phyloP scores from a whole-genome alignment of 2,888 invertebrate genomes.

The Leucozona laternaria region DNA sequence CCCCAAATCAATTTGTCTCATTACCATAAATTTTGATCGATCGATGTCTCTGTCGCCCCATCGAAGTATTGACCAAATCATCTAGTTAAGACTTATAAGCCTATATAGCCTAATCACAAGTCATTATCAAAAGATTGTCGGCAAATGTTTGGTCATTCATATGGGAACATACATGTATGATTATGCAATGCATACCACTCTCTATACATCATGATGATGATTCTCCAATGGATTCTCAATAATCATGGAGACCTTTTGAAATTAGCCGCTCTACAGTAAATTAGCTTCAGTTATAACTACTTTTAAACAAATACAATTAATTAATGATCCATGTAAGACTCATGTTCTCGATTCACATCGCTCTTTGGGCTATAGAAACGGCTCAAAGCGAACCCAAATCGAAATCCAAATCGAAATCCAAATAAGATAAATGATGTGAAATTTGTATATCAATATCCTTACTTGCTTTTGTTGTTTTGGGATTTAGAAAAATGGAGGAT shows the following conservation, averaged over 20 bases:
- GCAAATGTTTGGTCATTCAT: conserved; percentile 50
- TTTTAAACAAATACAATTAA: conserved; percentile 78
- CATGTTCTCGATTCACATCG: conserved; percentile 20
- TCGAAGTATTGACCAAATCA: conserved; percentile 43
- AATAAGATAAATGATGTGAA: conserved; percentile 76
- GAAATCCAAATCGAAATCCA: conserved; percentile 70
- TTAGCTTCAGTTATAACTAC: conserved; percentile 72
- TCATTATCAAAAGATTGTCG: conserved; percentile 23
- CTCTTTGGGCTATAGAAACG: not conserved
- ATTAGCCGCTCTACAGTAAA: conserved; percentile 60
- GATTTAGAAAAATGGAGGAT: conserved; percentile 42
- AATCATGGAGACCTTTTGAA: conserved; percentile 52
- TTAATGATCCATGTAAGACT: conserved; percentile 76
- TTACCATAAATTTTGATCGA: conserved; percentile 67
- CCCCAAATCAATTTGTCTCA: conserved; percentile 59
- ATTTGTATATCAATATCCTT: conserved; percentile 38
- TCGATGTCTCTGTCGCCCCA: conserved; percentile 57
- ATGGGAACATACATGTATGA: conserved; percentile 24
- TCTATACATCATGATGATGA: conserved; percentile 13
- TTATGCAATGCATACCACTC: not conserved
- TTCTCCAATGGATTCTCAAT: conserved; percentile 44
- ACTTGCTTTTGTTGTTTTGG: conserved; percentile 34
- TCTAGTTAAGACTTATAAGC: conserved; percentile 36
- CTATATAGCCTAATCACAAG: conserved; percentile 20
- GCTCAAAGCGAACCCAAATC: conserved; percentile 31